Percentiles rank a stretch among this genome's conserved stretches.
Conservation (phyloP, 2,113 vertebrate species). For the Chunga burmeisteri region DNA sequence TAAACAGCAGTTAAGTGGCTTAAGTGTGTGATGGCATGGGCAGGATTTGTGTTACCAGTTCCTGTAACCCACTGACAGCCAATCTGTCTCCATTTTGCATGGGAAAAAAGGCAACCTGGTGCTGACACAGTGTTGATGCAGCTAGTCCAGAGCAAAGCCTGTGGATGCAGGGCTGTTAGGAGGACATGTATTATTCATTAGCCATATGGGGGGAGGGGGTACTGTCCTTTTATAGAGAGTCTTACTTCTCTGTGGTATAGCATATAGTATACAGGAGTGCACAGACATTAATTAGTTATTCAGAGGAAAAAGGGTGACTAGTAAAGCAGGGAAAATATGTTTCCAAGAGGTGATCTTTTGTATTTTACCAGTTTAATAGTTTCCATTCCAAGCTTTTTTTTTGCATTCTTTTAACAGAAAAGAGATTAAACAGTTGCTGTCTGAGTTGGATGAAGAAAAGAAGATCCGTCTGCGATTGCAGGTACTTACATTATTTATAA, state of each 20-base stretch:
- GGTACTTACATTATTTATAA: slow-evolving; percentile 68
- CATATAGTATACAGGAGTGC: background rate
- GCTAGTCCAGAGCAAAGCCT: background rate
- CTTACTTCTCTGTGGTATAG: background rate
- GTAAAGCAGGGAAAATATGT: background rate
- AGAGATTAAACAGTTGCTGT: slow-evolving; percentile 93
- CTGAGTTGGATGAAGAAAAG: slow-evolving; percentile 94
- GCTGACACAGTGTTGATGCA: background rate
- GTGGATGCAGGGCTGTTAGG: background rate
- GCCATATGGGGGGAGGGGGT: background rate
- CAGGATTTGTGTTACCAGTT: background rate
- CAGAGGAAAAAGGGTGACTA: background rate
- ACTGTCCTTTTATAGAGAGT: background rate
- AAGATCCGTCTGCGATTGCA: slow-evolving; percentile 92
- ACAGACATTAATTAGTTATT: background rate
- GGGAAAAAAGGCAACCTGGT: background rate
- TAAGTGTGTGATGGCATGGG: background rate
- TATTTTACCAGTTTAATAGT: background rate
- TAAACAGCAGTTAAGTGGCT: background rate
- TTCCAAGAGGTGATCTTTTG: background rate
- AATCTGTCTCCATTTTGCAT: background rate
- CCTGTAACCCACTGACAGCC: background rate
- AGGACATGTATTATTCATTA: background rate
- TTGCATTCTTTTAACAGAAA: slow-evolving; percentile 79
- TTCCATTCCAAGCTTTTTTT: background rate